These are phyloP conservation scores for Coleophora flavipennella DNA, from an alignment of 2,888 invertebrate genomes.

Conservation along the genomic window DNA sequence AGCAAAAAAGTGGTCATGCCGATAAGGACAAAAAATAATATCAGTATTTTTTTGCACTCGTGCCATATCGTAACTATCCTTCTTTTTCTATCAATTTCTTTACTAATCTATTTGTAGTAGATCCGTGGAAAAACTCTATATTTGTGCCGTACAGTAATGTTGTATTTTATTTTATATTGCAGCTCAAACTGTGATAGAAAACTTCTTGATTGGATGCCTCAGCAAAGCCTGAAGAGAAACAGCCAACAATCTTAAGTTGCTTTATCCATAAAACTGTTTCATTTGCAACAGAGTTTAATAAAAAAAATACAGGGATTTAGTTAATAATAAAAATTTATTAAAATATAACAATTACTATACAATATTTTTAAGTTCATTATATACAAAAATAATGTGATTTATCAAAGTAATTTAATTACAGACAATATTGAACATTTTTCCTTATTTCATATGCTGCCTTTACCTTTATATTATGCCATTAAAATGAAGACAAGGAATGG, in stretches of 20 bases:
- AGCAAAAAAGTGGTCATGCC: no score
- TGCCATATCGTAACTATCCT: no score
- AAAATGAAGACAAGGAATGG: no score
- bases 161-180: slow-evolving; percentile 42
- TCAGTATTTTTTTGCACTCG: no score
- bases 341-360: slow-evolving; percentile 20
- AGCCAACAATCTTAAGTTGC: slow-evolving; percentile 46
- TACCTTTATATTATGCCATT: not conserved
- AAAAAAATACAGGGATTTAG: slow-evolving; percentile 69
- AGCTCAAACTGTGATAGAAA: slow-evolving; percentile 85
- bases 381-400: slow-evolving; percentile 55
- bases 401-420: slow-evolving; percentile 52
- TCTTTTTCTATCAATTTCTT: no score
- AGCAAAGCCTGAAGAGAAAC: slow-evolving; percentile 55
- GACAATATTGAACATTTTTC: slow-evolving; percentile 48
- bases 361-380: slow-evolving; percentile 64
- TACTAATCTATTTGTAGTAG: no score
- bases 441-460: slow-evolving; percentile 5
- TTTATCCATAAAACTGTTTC: slow-evolving; percentile 51
- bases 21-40: no score
- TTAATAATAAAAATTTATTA: slow-evolving; percentile 64
- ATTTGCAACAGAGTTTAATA: slow-evolving; percentile 62
- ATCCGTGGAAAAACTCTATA: no score
- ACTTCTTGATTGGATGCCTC: slow-evolving; percentile 76
- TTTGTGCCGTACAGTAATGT: no score